Conservation (phyloP, 2,113 vertebrate species). For the Syngnathus scovelli region DNA sequence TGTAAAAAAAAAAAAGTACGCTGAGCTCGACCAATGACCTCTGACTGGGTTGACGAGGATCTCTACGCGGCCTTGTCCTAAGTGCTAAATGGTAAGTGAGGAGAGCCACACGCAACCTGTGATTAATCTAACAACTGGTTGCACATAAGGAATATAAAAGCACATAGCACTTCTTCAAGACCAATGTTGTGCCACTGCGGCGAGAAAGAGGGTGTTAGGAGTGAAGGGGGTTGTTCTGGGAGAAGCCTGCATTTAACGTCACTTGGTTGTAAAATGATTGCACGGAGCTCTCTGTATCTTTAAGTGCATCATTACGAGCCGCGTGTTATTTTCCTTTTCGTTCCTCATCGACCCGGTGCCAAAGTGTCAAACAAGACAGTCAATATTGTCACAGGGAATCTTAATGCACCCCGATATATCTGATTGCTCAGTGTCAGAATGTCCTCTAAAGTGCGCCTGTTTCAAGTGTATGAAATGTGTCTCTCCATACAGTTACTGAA, state of each 20-base stretch:
- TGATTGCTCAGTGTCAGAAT: background rate
- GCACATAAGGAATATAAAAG: conserved; percentile 48
- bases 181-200: conserved; percentile 22
- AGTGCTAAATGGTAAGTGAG: conserved; percentile 37
- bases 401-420: conserved; percentile 24
- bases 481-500: conserved; percentile 14
- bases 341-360: conserved; percentile 35
- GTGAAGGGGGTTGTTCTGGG: background rate
- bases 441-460: background rate
- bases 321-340: conserved; percentile 25
- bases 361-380: conserved; percentile 29
- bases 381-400: conserved; percentile 60
- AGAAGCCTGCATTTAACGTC: conserved; percentile 16
- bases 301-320: conserved; percentile 53
- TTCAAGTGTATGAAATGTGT: conserved; percentile 6
- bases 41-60: background rate
- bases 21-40: conserved; percentile 6
- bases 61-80: background rate
- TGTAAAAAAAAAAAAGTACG: background rate
- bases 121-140: conserved; percentile 46
- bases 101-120: conserved; percentile 47
- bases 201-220: background rate
- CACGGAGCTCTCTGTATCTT: conserved; percentile 17
- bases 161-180: conserved; percentile 43
- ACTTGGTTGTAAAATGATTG: conserved; percentile 11